A percentile compares a stretch with the other conserved stretches of the same genome.
Evolutionary conservation across 2,888 invertebrate genomes (phyloP).

Genomic region (Scaptomyza reducta): DNA sequence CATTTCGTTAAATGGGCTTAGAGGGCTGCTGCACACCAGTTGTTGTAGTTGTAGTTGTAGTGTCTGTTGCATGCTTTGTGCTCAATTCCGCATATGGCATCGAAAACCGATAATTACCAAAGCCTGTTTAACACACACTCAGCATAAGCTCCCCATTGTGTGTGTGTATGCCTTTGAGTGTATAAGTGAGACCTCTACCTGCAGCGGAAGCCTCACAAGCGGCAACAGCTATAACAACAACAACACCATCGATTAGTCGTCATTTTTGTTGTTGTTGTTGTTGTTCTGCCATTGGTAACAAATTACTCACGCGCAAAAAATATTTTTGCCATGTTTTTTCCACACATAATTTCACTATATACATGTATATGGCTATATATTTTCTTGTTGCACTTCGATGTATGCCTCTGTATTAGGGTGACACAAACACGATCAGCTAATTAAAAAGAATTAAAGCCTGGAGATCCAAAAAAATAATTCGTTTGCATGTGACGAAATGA

Average conservation of each 20-base stretch:
- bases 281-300: conserved; percentile 57
- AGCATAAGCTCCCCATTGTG: conserved; percentile 38
- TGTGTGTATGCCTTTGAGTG: not conserved
- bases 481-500: no score
- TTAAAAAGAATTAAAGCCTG: not conserved
- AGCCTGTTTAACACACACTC: conserved; percentile 35
- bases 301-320: conserved; percentile 81
- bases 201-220: conserved; percentile 75
- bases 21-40: conserved; percentile 59
- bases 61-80: conserved; percentile 52
- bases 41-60: conserved; percentile 34
- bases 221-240: conserved; percentile 50
- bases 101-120: conserved; percentile 80
- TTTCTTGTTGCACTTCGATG: no score
- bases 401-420: conserved; percentile 31
- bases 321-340: conserved; percentile 59
- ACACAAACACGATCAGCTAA: conserved; percentile 31
- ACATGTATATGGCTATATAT: no score
- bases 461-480: no score
- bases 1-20: conserved; percentile 47
- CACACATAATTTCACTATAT: conserved; percentile 72
- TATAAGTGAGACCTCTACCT: conserved; percentile 61
- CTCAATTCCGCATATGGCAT: conserved; percentile 78
- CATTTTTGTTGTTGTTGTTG: conserved; percentile 21
- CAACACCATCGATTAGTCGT: conserved; percentile 18